Conservation (phyloP, 2,797 vertebrate species). For the Amblyraja radiata region DNA sequence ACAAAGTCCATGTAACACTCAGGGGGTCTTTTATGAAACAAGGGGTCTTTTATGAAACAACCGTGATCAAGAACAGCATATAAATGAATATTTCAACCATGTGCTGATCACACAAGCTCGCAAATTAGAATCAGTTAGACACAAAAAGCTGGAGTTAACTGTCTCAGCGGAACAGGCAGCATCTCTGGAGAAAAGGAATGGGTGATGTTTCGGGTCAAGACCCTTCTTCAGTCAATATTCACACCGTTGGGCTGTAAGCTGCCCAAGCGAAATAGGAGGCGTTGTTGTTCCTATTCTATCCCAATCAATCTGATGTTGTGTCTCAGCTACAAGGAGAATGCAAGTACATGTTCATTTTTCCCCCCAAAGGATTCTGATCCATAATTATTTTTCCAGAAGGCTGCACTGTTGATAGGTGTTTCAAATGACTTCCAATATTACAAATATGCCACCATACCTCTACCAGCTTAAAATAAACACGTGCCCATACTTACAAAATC, state of each 20-base stretch:
- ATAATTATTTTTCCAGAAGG: background rate
- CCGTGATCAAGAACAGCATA: constrained; percentile 28
- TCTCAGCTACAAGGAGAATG: background rate
- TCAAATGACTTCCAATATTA: background rate
- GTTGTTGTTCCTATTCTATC: too few species aligned
- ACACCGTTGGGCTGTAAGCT: too few species aligned
- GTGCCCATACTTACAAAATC: background rate
- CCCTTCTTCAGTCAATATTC: too few species aligned
- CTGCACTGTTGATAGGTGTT: background rate
- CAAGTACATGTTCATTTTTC: background rate
- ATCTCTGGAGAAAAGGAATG: too few species aligned
- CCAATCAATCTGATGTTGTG: background rate
- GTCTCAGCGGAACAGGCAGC: too few species aligned
- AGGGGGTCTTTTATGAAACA: constrained; percentile 34
- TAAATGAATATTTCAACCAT: constrained; percentile 33
- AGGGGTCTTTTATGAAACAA: constrained; percentile 22
- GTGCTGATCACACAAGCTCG: background rate
- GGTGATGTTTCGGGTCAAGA: too few species aligned
- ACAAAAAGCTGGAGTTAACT: too few species aligned
- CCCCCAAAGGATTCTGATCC: constrained; percentile 7
- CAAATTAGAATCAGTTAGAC: constrained; percentile 9
- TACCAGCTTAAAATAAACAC: background rate
- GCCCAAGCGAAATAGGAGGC: too few species aligned
- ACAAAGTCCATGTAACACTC: constrained; percentile 19
- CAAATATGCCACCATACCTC: background rate